These are phyloP conservation scores for Sphinx pinastri DNA, from an alignment of 2,888 invertebrate species.

Conservation along the genomic window DNA sequence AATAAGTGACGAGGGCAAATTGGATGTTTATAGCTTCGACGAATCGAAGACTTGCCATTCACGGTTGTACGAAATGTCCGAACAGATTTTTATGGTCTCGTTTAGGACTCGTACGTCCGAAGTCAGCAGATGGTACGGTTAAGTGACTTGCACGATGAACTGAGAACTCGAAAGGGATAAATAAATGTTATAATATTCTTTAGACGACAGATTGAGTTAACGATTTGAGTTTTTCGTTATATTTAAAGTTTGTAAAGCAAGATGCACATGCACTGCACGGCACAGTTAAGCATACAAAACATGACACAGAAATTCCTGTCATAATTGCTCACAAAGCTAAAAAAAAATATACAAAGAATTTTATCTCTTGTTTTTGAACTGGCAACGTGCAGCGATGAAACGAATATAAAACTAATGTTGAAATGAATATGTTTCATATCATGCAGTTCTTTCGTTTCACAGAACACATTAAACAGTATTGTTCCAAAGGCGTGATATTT, in stretches of 20 bases:
- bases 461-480: conserved; percentile 53
- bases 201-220: no score
- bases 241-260: background rate
- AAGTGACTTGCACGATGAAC: no score
- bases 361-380: background rate
- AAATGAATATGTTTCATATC: conserved; percentile 20
- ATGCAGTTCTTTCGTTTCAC: conserved; percentile 42
- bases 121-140: no score
- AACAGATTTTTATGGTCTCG: background rate
- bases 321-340: background rate
- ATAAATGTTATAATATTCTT: no score
- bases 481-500: conserved; percentile 55
- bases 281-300: no score
- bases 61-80: background rate
- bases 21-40: conserved; percentile 61
- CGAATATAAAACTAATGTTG: conserved; percentile 16
- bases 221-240: background rate
- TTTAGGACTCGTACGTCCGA: no score
- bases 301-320: background rate
- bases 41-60: conserved; percentile 51
- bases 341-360: background rate
- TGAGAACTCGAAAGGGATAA: no score
- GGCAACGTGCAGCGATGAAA: background rate
- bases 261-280: no score
- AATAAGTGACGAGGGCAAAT: conserved; percentile 52